Base-by-base conservation (phyloP, 2,113 vertebrate genomes). In the Pontoporia blainvillei region DNA sequence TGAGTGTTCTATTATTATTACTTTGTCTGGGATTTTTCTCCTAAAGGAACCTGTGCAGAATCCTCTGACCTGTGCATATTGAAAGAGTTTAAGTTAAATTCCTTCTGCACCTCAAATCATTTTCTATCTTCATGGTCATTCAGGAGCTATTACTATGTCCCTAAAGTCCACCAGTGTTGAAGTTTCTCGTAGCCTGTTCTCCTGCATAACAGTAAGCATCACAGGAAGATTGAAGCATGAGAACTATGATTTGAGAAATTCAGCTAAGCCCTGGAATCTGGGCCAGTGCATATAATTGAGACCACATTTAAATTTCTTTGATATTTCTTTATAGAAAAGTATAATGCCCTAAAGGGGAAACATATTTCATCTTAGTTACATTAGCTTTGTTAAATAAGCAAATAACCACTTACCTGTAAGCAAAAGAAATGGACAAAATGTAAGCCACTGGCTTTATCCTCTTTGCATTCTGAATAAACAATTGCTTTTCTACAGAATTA, bases 281-380 rank as follows among this genome's bases (percentile, higher is more conserved):
- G 97, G 97, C 96, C 95, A 97, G 52, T 89, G 86, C 95, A 29
- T 98, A 98, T 98, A 98, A 98, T 93, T 97, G 94, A 98, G 90
- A 98, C 97, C 87, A 90, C 71, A 98, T 98, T 98, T 98, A 98
- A 98, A 98, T 98, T 93, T 98, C 96, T 98, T 98, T 98, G 96
- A 97, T 98, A 98, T 98, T 98, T 98, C 93, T 98, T 98, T 97
- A 90, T 98, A 89, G 92, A 97, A 98, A 86, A 92, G 25, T 86
- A 94, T 92, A 93, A 98, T 98, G 12, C 52, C 94, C 67, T 73
- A 87, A 95, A 90, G 84, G 96, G 88, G 21, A 90, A 97, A 96
- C 76, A 83, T 93, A 96, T 98, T 98, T 97, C 91, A 95, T 98
- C 82, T 97, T 98, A 97, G 95, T 97, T 98, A 96, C 57, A 97